Conservation (phyloP, 2,797 vertebrate genomes). For the Neomorphus geoffroyi region DNA sequence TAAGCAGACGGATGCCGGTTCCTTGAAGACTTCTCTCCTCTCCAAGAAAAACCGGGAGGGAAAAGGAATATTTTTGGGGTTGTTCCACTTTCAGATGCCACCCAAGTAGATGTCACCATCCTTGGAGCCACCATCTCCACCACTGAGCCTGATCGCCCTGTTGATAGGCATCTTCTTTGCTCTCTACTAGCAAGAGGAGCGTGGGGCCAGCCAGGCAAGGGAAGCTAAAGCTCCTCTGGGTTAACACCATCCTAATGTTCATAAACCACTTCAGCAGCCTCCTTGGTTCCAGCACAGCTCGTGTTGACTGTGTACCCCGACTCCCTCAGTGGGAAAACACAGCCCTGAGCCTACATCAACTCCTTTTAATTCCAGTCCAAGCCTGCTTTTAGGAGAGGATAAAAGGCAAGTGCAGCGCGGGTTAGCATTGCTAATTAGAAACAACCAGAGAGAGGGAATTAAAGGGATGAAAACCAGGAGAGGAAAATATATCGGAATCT, state of each 20-base stretch:
- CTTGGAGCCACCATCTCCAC: not conserved
- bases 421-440: constrained; percentile 11
- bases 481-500: not conserved
- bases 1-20: not conserved
- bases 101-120: not conserved
- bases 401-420: not conserved
- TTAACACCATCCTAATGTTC: not conserved
- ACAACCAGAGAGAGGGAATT: not conserved
- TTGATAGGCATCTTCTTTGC: constrained; percentile 43
- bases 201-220: not conserved
- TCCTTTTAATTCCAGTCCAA: not conserved
- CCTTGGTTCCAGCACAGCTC: not conserved
- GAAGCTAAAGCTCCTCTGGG: not conserved
- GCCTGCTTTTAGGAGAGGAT: not conserved
- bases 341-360: accelerated
- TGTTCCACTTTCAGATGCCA: not conserved
- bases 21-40: not conserved
- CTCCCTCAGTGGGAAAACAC: accelerated
- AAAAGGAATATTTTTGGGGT: not conserved
- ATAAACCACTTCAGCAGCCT: not conserved
- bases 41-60: not conserved
- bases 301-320: accelerated
- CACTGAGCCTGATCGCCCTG: not conserved
- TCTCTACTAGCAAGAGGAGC: not conserved
- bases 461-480: not conserved